Percentiles rank a stretch among this genome's conserved stretches.
phyloP scores from a whole-genome alignment of 2,113 vertebrate species.

The Callorhinus ursinus region DNA sequence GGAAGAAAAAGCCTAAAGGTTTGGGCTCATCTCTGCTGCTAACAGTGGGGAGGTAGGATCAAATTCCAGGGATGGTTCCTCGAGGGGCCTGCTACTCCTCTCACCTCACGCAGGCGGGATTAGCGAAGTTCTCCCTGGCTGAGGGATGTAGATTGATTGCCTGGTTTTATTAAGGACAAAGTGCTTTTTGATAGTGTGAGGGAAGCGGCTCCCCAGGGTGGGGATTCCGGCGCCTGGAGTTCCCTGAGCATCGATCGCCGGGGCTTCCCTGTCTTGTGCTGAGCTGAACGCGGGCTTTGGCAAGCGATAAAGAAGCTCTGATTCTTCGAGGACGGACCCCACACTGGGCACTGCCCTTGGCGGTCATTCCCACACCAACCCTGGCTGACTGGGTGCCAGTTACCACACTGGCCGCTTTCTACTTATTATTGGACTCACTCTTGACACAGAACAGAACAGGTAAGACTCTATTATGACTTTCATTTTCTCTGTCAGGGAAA shows the following conservation, averaged over 20 bases:
- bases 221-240: constrained; percentile 73
- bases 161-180: constrained; percentile 84
- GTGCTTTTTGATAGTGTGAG: constrained; percentile 82
- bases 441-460: background rate
- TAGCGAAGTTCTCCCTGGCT: constrained; percentile 68
- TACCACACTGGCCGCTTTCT: background rate
- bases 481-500: background rate
- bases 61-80: constrained; percentile 41
- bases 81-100: constrained; percentile 63
- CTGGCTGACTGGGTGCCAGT: background rate
- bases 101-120: constrained; percentile 56
- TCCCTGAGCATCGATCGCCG: background rate
- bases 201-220: constrained; percentile 74
- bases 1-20: background rate
- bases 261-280: constrained; percentile 54
- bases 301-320: accelerated
- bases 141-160: constrained; percentile 83
- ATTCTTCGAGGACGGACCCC: background rate
- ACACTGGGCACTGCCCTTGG: accelerated
- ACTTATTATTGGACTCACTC: background rate
- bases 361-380: accelerated
- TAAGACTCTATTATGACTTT: accelerated
- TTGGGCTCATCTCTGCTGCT: constrained; percentile 49
- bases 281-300: background rate
- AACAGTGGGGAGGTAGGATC: constrained; percentile 65